phyloP scores from a whole-genome alignment of 2,113 vertebrate species.

The Neomonachus schauinslandi region DNA sequence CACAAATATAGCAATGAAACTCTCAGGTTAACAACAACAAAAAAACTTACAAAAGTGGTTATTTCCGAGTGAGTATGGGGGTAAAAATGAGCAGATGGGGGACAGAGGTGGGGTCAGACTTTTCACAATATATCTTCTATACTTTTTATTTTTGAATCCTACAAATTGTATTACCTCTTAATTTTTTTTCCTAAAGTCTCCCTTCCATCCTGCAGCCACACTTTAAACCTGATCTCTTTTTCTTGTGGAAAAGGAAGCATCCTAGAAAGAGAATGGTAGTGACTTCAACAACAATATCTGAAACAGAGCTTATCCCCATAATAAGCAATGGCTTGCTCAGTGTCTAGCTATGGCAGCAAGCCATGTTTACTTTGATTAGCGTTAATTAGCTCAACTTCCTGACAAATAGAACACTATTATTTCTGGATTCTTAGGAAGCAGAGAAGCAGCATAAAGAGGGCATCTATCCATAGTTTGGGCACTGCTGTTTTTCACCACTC shows the following conservation, averaged over 20 bases:
- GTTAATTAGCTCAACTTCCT: conserved; percentile 11
- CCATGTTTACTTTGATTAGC: conserved; percentile 32
- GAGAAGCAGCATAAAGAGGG: background rate
- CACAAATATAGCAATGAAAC: conserved; percentile 21
- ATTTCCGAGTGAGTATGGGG: background rate
- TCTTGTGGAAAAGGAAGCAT: conserved; percentile 67
- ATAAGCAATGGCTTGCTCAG: conserved; percentile 15
- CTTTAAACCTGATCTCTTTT: conserved; percentile 73
- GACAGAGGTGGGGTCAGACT: background rate
- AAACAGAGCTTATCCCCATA: conserved; percentile 47
- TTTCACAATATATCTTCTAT: background rate
- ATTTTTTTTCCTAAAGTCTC: conserved; percentile 60
- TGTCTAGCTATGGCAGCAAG: conserved; percentile 25
- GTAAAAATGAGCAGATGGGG: background rate
- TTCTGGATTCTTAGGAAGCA: conserved; percentile 45
- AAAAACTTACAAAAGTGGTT: conserved; percentile 8
- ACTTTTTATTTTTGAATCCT: conserved; percentile 60
- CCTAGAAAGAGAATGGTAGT: conserved; percentile 71
- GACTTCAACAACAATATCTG: conserved; percentile 60
- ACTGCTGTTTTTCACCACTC: background rate
- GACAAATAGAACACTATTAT: background rate
- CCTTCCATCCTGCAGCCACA: conserved; percentile 67
- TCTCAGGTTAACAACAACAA: conserved; percentile 20
- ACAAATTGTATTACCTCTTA: conserved; percentile 63
- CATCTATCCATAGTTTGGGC: background rate